Evolutionary conservation across 2,797 vertebrate genomes (phyloP).

Genomic region (Falco naumanni): DNA sequence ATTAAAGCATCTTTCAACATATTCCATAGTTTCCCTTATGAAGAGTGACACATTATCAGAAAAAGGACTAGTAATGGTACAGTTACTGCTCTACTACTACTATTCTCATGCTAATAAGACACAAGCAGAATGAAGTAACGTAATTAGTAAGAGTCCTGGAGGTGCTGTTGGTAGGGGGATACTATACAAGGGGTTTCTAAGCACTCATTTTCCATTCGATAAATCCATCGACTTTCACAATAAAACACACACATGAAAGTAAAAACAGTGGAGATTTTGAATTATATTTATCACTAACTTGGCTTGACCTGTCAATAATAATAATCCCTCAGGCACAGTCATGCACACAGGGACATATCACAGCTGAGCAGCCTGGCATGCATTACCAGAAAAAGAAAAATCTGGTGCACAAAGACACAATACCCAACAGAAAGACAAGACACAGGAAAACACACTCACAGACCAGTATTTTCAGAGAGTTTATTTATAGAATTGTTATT

Average conservation of each 20-base stretch:
- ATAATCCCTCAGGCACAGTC: background rate
- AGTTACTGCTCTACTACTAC: background rate
- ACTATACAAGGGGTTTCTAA: background rate
- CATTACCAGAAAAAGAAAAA: background rate
- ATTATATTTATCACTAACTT: background rate
- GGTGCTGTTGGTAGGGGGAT: background rate
- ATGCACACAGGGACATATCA: background rate
- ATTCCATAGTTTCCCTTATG: background rate
- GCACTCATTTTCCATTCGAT: background rate
- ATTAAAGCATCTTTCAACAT: background rate
- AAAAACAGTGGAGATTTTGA: background rate
- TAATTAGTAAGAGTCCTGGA: background rate
- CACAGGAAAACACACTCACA: background rate
- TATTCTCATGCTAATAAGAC: background rate
- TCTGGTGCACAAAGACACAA: background rate
- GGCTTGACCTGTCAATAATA: background rate
- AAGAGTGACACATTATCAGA: background rate
- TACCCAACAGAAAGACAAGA: background rate
- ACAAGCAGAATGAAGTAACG: background rate
- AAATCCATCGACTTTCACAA: background rate
- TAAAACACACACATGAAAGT: background rate
- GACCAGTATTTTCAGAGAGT: slow-evolving; percentile 14
- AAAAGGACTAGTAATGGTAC: background rate
- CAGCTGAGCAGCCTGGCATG: background rate
- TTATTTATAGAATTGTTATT: slow-evolving; percentile 47